Base-by-base conservation (phyloP, 2,888 invertebrate genomes). In the Ormyrus rosae region DNA sequence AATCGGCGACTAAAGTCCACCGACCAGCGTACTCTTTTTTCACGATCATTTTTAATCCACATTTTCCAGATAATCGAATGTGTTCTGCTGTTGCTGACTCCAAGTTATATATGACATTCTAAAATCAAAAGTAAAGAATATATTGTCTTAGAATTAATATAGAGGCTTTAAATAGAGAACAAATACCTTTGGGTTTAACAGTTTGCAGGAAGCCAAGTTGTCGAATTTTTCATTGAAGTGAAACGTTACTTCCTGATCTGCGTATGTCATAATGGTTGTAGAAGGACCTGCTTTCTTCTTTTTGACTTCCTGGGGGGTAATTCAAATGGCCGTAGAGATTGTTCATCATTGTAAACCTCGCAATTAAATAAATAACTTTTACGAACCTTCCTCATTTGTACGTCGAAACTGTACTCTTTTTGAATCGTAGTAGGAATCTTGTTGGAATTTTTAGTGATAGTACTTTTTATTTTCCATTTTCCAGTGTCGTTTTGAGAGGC, bases 1-100 rank as follows among this genome's bases (percentile, higher is more conserved):
- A 48, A 13, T 78, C 81, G 13, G 82, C 82, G 11, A 82, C 55
- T 34, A 82, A 76, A 46, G 65, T 78, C 82, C 82, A 82, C 7
- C n/a, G 46, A n/a, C 82, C 82, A 56, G 0, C 5, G 53, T 58
- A 65, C 6, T 72, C 60, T 6, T 63, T n/a, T 48, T 63, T 72
- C 1, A 69, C 64, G 0, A 5, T 55, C 56, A 82, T 78, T 65
- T 70, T 81, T 11, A 81, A 71, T 46, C 82, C 81, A 45, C 82
- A 82, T 19, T 69, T 10, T 7, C 55, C 72, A 4, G n/a, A 13
- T 51, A 69, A 63, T 61, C 50, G 19, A 5, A 77, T 60, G 34
- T 72, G 10, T 9, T 11, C 46, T 19, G 61, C n/a, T 48, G 13
- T 53, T 7, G 48, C 9, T 7, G 56, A n/a, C 6, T 6, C 9